These are phyloP conservation scores for Caenorhabditis plicata DNA, from an alignment of 2,888 invertebrate genomes.

Conservation along the genomic window DNA sequence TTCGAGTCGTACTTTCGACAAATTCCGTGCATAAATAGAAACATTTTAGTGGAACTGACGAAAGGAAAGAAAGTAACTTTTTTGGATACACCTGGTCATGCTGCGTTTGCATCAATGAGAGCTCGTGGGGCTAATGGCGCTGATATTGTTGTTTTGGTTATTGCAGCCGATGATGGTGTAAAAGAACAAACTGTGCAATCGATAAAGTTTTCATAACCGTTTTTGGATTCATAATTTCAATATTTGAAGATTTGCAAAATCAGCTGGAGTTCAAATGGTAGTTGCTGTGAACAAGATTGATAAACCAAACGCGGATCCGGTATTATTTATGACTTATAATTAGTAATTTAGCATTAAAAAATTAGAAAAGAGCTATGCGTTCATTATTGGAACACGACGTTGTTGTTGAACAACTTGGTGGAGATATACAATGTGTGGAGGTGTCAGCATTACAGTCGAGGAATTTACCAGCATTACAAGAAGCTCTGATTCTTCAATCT, in stretches of 20 bases:
- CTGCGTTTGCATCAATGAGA: conserved; percentile 91
- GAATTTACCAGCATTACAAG: conserved; percentile 61
- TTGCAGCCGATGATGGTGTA: conserved; percentile 97
- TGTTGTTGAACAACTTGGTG: conserved; percentile 83
- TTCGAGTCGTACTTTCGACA: background rate
- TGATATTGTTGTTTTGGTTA: conserved; percentile 80
- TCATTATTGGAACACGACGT: conserved; percentile 80
- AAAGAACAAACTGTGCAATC: conserved; percentile 93
- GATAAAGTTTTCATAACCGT: conserved; percentile 69
- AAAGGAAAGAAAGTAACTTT: conserved; percentile 75
- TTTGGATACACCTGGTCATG: conserved; percentile 97
- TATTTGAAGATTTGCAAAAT: conserved; percentile 70
- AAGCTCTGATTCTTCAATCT: conserved; percentile 69
- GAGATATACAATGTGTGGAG: conserved; percentile 85
- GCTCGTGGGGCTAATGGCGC: conserved; percentile 91
- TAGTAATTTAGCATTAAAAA: background rate
- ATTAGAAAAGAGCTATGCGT: conserved; percentile 76
- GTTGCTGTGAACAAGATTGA: conserved; percentile 98
- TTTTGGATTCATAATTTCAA: background rate
- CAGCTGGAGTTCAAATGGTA: conserved; percentile 81
- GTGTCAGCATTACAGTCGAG: conserved; percentile 81
- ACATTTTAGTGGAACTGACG: conserved; percentile 26
- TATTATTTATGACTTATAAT: conserved; percentile 66
- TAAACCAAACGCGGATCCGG: conserved; percentile 84
- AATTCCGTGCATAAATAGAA: background rate